phyloP scores from a whole-genome alignment of 2,113 vertebrate genomes.

The Otis tarda region DNA sequence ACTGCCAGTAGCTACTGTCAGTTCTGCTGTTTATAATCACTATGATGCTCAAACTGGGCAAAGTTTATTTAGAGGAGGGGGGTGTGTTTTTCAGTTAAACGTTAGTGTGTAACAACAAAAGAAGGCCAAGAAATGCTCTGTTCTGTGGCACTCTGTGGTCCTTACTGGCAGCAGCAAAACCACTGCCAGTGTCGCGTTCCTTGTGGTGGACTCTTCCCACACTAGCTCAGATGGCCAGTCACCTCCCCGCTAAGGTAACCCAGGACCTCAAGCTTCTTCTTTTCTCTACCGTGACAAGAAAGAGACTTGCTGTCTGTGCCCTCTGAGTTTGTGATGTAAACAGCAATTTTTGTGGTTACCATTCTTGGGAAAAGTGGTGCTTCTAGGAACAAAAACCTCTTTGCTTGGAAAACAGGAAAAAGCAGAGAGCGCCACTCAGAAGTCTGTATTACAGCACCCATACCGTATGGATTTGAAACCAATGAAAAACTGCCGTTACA shows the following conservation, averaged over 20 bases:
- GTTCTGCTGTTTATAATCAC: neutral
- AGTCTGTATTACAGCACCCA: neutral
- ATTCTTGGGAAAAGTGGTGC: slow-evolving; percentile 65
- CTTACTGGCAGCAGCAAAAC: slow-evolving; percentile 56
- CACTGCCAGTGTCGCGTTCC: slow-evolving; percentile 1
- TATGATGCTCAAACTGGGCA: neutral
- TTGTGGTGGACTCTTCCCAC: slow-evolving; percentile 28
- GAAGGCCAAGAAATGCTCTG: neutral
- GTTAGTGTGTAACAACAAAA: neutral
- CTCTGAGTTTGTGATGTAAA: slow-evolving; percentile 46
- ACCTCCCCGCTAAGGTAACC: neutral
- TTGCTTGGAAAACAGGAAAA: slow-evolving; percentile 60
- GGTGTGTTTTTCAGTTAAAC: neutral
- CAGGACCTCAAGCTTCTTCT: neutral
- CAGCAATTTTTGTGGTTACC: slow-evolving; percentile 59
- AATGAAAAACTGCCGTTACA: neutral
- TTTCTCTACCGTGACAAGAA: neutral
- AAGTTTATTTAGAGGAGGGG: neutral
- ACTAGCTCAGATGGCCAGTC: neutral
- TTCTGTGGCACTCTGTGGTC: neutral
- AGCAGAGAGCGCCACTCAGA: neutral
- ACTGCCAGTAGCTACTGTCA: neutral
- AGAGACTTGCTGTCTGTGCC: slow-evolving; percentile 48
- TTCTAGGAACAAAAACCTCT: slow-evolving; percentile 40
- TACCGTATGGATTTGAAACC: slow-evolving; percentile 7